Evolutionary conservation across 1,140 invertebrate genomes (phyloP), one percentile per base, ranked within the genome.

Genomic region (Pectinophora gossypiella): DNA sequence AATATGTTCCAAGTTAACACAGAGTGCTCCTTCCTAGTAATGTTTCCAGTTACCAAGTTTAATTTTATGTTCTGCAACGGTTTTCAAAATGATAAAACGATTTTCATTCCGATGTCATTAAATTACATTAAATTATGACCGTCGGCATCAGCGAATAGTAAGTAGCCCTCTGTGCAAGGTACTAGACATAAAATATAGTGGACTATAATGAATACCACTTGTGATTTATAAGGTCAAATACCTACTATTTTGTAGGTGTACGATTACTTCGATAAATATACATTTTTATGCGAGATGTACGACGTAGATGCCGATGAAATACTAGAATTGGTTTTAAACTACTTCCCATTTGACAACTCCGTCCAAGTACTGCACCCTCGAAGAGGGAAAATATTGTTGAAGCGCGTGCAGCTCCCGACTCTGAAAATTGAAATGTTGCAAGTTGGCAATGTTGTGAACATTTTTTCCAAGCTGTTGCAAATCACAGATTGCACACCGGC

Each of bases 211-310:
- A n/a, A n/a, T n/a, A n/a, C n/a, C n/a, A n/a, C n/a, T n/a, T n/a
- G n/a, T n/a, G n/a, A n/a, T n/a, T n/a, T n/a, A n/a, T n/a, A n/a
- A n/a, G n/a, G n/a, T n/a, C n/a, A n/a, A n/a, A n/a, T n/a, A n/a
- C n/a, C n/a, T 36, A 44, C 21, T 42, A 19, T 18, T 52, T 67
- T 64, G 21, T 45, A 85, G 79, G 65, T 75, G 22, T 68, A 67
- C 42, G 81, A 87, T 51, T 87, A 79, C 46, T 87, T 87, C 52
- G 79, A 85, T 49, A 85, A 85, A 68, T 80, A 75, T 22, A 85
- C 76, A 20, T 87, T 85, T 67, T 52, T 84, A 19, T 87, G 83
- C 45, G 81, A 87, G 64, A 85, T 85, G 81, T 85, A 78, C 51
- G 72, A 85, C 21, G 75, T 73, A 55, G 69, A 81, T 13, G 69